Conservation (phyloP, 2,888 invertebrate genomes). For the Stenodema calcarata region DNA sequence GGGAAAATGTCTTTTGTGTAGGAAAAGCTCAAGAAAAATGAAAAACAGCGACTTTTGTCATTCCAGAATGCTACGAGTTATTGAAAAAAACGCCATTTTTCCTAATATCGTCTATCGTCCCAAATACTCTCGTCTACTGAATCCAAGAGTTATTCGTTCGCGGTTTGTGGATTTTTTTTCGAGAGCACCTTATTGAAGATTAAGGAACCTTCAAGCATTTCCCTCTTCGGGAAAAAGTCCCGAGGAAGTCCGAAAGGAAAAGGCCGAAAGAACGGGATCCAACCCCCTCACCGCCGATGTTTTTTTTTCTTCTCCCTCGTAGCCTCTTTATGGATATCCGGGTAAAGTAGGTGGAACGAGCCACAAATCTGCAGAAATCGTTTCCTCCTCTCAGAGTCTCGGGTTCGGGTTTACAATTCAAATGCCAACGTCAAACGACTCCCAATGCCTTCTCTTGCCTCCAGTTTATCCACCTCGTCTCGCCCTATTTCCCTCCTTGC, state of each 20-base stretch:
- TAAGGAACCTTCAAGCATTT: background rate
- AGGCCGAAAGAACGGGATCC: background rate
- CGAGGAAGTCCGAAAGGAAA: background rate
- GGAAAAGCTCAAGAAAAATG: no score
- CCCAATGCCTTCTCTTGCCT: conserved; percentile 16
- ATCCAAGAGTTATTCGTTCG: background rate
- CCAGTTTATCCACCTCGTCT: background rate
- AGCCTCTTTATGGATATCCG: conserved; percentile 20
- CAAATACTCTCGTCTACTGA: background rate
- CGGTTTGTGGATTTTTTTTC: background rate
- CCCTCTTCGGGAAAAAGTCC: background rate
- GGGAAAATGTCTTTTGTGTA: no score
- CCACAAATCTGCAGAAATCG: conserved; percentile 43
- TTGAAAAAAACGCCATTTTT: no score
- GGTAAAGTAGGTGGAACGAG: conserved; percentile 40
- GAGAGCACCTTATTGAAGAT: background rate
- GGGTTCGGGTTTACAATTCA: conserved; percentile 36
- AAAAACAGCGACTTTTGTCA: no score
- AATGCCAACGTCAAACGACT: conserved; percentile 39
- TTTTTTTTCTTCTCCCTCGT: background rate
- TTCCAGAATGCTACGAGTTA: no score
- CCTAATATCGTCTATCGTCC: no score
- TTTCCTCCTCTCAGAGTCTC: background rate
- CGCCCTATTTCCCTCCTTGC: background rate
- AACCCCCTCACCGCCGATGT: background rate